phyloP scores from a whole-genome alignment of 2,797 vertebrate species.

The Chaenodraco wilsoni region DNA sequence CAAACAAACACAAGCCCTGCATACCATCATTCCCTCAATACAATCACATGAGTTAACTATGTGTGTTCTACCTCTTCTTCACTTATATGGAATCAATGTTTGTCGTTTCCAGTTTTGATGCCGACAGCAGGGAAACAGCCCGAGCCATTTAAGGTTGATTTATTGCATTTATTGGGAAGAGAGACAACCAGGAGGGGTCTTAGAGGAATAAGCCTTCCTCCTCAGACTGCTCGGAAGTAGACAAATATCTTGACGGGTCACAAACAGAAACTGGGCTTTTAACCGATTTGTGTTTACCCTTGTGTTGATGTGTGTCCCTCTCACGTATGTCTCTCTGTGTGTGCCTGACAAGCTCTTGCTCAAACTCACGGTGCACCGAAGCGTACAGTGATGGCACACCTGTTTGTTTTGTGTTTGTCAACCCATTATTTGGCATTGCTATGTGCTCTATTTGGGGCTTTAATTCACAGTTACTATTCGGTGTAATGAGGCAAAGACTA shows the following conservation, averaged over 20 bases:
- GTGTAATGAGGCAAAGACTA: slow-evolving; percentile 50
- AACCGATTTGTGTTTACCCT: slow-evolving; percentile 59
- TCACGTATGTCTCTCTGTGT: slow-evolving; percentile 32
- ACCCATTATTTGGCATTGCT: slow-evolving; percentile 62
- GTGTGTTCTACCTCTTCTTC: slow-evolving; percentile 59
- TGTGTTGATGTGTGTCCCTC: slow-evolving; percentile 52
- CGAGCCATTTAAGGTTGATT: slow-evolving; percentile 58
- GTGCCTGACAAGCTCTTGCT: slow-evolving; percentile 38
- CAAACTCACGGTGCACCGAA: slow-evolving; percentile 31
- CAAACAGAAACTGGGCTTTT: slow-evolving; percentile 44
- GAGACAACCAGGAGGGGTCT: slow-evolving; percentile 53
- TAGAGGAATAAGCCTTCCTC: slow-evolving; percentile 59
- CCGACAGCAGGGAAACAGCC: slow-evolving; percentile 36
- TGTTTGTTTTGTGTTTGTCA: slow-evolving; percentile 71
- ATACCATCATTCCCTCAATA: slow-evolving; percentile 16
- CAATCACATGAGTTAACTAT: slow-evolving; percentile 45
- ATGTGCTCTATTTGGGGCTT: slow-evolving; percentile 52
- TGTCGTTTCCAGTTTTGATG: slow-evolving; percentile 51
- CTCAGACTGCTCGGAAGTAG: slow-evolving; percentile 38
- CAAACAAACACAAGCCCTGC: slow-evolving; percentile 5
- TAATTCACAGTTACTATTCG: slow-evolving; percentile 53
- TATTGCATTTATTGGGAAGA: slow-evolving; percentile 40
- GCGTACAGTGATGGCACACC: slow-evolving; percentile 60
- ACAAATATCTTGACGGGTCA: slow-evolving; percentile 49
- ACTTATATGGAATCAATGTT: slow-evolving; percentile 71